Evolutionary conservation across 2,888 invertebrate species (phyloP).

Genomic region (Unio delphinus): DNA sequence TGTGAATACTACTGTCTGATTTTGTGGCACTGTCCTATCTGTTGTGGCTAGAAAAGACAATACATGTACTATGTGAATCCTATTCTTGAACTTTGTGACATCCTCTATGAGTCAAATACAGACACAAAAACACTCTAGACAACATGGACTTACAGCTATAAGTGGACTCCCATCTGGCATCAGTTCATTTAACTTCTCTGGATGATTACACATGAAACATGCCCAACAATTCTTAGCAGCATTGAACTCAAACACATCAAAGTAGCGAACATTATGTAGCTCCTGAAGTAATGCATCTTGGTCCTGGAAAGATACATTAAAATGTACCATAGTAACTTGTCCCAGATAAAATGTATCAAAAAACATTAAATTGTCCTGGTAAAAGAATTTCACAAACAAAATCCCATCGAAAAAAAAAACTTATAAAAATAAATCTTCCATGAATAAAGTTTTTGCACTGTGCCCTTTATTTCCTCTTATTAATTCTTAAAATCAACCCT

Average conservation of each 20-base stretch:
- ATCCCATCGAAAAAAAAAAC: too few relatives aligned
- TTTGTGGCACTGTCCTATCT: background rate
- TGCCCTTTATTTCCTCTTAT: too few relatives aligned
- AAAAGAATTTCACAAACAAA: too few relatives aligned
- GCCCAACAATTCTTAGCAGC: constrained; percentile 81
- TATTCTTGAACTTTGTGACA: background rate
- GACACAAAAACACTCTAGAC: background rate
- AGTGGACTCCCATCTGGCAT: constrained; percentile 86
- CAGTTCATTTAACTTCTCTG: constrained; percentile 89
- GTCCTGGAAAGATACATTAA: constrained; percentile 48
- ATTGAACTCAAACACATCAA: constrained; percentile 92
- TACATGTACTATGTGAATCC: too few relatives aligned
- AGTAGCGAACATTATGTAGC: constrained; percentile 87
- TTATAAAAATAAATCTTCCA: too few relatives aligned
- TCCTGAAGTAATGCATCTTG: constrained; percentile 90
- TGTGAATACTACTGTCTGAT: too few relatives aligned
- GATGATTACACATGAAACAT: constrained; percentile 94
- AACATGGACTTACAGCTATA: constrained; percentile 77
- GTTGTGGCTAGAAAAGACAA: background rate
- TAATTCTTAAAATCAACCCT: too few relatives aligned
- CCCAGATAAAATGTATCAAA: too few relatives aligned
- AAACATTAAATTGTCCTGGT: too few relatives aligned
- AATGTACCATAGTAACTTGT: too few relatives aligned
- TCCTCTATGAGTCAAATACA: background rate
- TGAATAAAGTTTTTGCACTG: too few relatives aligned